These are phyloP conservation scores for Deladenus siricidicola DNA, from an alignment of 2,888 invertebrate genomes.

Conservation along the genomic window DNA sequence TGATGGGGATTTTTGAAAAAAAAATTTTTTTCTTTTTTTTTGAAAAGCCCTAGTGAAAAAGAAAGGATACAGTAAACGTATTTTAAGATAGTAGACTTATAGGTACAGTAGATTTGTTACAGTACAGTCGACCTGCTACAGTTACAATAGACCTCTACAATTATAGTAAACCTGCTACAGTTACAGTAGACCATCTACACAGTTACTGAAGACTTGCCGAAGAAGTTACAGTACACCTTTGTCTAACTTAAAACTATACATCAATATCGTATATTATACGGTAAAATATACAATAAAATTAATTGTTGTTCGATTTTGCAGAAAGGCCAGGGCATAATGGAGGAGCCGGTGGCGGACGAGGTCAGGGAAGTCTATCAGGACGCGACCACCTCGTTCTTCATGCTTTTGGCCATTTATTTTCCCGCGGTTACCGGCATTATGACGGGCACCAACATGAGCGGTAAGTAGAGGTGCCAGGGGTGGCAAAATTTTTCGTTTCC, in stretches of 20 bases:
- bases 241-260: background rate
- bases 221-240: background rate
- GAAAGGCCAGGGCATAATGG: conserved; percentile 41
- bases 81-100: too few relatives aligned
- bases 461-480: too few relatives aligned
- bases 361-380: conserved; percentile 58
- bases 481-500: too few relatives aligned
- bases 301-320: conserved; percentile 22
- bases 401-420: conserved; percentile 96
- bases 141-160: too few relatives aligned
- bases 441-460: conserved; percentile 30
- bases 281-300: background rate
- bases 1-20: too few relatives aligned
- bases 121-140: too few relatives aligned
- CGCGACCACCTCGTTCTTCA: conserved; percentile 77
- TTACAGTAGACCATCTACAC: conserved; percentile 28
- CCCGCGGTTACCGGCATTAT: conserved; percentile 81
- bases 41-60: too few relatives aligned
- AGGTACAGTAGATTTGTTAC: too few relatives aligned
- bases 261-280: background rate
- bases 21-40: too few relatives aligned
- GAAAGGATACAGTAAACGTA: too few relatives aligned
- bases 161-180: too few relatives aligned
- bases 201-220: background rate
- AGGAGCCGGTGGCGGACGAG: conserved; percentile 32